Evolutionary conservation across 2,888 invertebrate species (phyloP).

Genomic region (Beris chalybata): DNA sequence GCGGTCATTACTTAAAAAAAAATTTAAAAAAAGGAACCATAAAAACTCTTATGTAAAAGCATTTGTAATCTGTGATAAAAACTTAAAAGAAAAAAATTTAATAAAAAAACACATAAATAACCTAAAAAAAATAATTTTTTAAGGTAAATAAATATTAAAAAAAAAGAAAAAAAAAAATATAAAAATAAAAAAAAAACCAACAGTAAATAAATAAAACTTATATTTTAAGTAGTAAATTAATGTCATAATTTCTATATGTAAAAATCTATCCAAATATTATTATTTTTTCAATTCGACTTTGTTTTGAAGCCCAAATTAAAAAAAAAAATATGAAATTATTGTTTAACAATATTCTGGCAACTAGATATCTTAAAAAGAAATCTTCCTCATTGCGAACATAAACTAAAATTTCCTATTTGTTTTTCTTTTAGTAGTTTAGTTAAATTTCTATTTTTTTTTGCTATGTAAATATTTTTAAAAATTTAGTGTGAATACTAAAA

Average conservation of each 20-base stretch:
- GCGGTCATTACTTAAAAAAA: constrained; percentile 19
- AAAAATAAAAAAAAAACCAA: constrained; percentile 7
- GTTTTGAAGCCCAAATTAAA: constrained; percentile 6
- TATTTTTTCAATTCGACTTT: constrained; percentile 35
- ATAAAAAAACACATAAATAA: constrained; percentile 10
- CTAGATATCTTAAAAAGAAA: constrained; percentile 11
- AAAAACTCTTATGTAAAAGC: constrained; percentile 42
- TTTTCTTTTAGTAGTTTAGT: neutral
- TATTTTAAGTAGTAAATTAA: constrained; percentile 23
- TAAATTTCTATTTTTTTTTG: too few species aligned
- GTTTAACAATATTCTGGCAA: neutral
- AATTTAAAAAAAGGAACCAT: constrained; percentile 9
- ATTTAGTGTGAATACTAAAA: constrained; percentile 17
- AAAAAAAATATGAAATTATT: constrained; percentile 10
- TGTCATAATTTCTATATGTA: constrained; percentile 34
- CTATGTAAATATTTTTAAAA: too few species aligned
- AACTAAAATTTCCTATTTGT: constrained; percentile 11
- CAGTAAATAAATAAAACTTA: constrained; percentile 17
- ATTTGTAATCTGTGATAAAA: constrained; percentile 47
- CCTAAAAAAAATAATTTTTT: neutral
- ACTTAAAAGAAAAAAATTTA: constrained; percentile 20
- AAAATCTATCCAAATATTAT: constrained; percentile 41
- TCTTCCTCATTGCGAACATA: constrained; percentile 2
- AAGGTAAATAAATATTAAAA: constrained; percentile 41
- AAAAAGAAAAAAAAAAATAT: constrained; percentile 1